These are phyloP conservation scores for Tribolium madens DNA, from an alignment of 1,140 invertebrate genomes.

Conservation along the genomic window DNA sequence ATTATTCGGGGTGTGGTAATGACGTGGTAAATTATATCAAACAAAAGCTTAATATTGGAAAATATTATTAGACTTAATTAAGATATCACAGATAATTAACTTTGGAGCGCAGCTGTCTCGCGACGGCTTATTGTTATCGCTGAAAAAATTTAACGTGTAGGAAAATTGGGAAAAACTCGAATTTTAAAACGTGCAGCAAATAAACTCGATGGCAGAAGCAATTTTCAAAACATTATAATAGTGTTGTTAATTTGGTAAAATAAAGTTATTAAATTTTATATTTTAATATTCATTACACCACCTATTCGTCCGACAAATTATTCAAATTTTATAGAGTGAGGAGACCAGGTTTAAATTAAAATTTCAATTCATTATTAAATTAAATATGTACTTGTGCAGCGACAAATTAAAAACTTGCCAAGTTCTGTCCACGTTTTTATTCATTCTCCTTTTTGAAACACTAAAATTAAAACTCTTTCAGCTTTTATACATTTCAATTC, in stretches of 20 bases:
- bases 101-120: conserved; percentile 34
- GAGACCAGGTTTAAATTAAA: conserved; percentile 2
- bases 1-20: conserved; percentile 41
- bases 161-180: conserved; percentile 5
- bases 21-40: conserved; percentile 42
- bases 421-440: not conserved
- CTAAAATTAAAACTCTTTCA: not conserved
- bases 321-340: conserved; percentile 16
- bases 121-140: conserved; percentile 9
- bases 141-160: not conserved
- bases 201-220: not conserved
- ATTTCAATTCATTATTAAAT: conserved; percentile 29
- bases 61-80: conserved; percentile 45
- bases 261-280: conserved; percentile 28
- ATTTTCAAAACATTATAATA: not conserved
- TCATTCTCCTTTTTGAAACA: not conserved
- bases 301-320: conserved; percentile 33
- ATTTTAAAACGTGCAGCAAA: not conserved
- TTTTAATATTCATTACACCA: conserved; percentile 24
- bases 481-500: not conserved
- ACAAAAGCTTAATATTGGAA: conserved; percentile 40
- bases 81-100: conserved; percentile 46
- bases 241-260: conserved; percentile 10
- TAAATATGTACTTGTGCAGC: not conserved
- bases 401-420: conserved; percentile 15